A percentile compares a stretch with the other conserved stretches of the same genome.
These are phyloP conservation scores for Brachirus orientalis DNA, from an alignment of 2,113 vertebrate species.

Conservation along the genomic window DNA sequence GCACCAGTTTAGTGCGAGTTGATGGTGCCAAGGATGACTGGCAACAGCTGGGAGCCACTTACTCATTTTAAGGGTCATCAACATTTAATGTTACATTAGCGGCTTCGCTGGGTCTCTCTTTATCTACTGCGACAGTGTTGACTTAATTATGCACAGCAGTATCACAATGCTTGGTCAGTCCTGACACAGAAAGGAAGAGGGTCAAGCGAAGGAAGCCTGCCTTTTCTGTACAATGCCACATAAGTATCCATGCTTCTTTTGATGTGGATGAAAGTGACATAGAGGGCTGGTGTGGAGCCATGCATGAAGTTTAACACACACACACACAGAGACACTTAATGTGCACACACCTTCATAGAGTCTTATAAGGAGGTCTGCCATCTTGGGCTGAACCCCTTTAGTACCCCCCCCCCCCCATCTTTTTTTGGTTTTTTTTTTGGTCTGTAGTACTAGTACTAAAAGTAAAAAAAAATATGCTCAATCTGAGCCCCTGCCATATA, in stretches of 20 bases:
- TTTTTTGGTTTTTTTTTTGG: too few species aligned
- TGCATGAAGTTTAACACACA: constrained; percentile 16
- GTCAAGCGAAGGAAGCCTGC: constrained; percentile 8
- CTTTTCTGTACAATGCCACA: constrained; percentile 21
- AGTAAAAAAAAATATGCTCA: constrained; percentile 44
- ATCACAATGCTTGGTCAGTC: constrained; percentile 50
- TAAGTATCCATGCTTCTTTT: constrained; percentile 46
- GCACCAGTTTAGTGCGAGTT: constrained; percentile 45
- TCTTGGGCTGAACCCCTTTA: constrained; percentile 54
- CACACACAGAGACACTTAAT: too few species aligned
- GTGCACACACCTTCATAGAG: too few species aligned
- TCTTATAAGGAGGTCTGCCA: too few species aligned
- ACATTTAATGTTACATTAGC: constrained; percentile 77
- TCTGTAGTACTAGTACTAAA: too few species aligned
- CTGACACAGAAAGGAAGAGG: constrained; percentile 28
- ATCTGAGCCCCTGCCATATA: constrained; percentile 24
- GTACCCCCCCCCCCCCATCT: constrained; percentile 51
- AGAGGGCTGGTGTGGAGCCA: constrained; percentile 22
- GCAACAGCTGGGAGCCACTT: constrained; percentile 72
- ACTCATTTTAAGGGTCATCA: constrained; percentile 77
- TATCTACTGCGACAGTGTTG: constrained; percentile 72
- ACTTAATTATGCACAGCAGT: constrained; percentile 69
- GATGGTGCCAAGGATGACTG: constrained; percentile 67
- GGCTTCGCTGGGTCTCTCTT: constrained; percentile 65
- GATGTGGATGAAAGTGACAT: constrained; percentile 67